A percentile compares a stretch with the other conserved stretches of the same genome.
Evolutionary conservation across 1,140 invertebrate species (phyloP).

Genomic region (Drosophila ficusphila): DNA sequence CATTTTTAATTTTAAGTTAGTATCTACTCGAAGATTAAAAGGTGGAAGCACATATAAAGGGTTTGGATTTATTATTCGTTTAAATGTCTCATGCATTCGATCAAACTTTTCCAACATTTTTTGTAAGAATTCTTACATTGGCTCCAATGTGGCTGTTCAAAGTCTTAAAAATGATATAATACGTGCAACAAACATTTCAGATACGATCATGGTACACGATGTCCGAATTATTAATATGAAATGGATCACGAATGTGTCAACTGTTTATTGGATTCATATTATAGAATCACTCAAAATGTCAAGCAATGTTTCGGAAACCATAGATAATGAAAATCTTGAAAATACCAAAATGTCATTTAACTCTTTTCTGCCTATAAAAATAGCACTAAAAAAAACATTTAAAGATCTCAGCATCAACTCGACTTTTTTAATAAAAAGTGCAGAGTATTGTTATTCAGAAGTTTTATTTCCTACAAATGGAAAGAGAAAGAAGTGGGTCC

Average conservation of each 20-base stretch:
- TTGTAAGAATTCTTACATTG: slow-evolving; percentile 2
- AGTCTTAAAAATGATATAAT: neutral
- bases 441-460: slow-evolving; percentile 73
- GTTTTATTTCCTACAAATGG: neutral
- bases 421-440: slow-evolving; percentile 36
- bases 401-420: neutral
- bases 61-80: slow-evolving; percentile 73
- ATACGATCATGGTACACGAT: slow-evolving; percentile 60
- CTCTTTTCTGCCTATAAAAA: neutral
- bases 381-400: slow-evolving; percentile 21
- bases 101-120: neutral
- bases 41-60: slow-evolving; percentile 64
- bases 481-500: slow-evolving; percentile 55
- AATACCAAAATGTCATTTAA: neutral
- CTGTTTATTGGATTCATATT: slow-evolving; percentile 44
- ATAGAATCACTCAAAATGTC: slow-evolving; percentile 31
- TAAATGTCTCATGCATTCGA: slow-evolving; percentile 28
- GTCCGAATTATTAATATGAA: slow-evolving; percentile 53
- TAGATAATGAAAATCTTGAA: slow-evolving; percentile 29
- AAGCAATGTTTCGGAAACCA: slow-evolving; percentile 36
- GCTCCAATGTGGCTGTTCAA: slow-evolving; percentile 13
- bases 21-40: slow-evolving; percentile 54
- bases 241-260: neutral
- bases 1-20: slow-evolving; percentile 53
- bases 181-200: neutral